These are phyloP conservation scores for Corella eumyota DNA, from an alignment of 23 tunicate genomes.

Conservation along the genomic window DNA sequence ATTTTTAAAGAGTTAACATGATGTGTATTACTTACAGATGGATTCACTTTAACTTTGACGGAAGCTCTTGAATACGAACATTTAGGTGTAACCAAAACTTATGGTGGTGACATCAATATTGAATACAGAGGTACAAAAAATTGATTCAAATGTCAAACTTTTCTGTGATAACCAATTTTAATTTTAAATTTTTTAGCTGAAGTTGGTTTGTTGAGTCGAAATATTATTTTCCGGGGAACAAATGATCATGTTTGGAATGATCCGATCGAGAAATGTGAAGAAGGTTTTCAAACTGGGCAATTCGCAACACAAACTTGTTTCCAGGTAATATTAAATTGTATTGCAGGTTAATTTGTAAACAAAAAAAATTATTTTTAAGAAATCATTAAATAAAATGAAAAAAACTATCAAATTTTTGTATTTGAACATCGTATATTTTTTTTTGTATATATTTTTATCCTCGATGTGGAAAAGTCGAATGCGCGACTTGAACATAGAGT, in stretches of 20 bases:
- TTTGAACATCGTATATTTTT: too few species aligned
- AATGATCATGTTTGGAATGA: conserved; percentile 61
- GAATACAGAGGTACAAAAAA: conserved; percentile 44
- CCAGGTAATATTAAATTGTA: too few species aligned
- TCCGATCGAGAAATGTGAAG: conserved; percentile 41
- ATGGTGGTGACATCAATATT: conserved; percentile 11
- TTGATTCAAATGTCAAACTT: too few species aligned
- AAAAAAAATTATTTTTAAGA: too few species aligned
- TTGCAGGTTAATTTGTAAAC: too few species aligned
- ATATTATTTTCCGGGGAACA: conserved; percentile 85
- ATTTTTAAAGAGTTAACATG: too few species aligned
- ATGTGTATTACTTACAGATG: conserved; percentile 19
- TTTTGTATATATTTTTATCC: too few species aligned
- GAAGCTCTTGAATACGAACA: conserved; percentile 55
- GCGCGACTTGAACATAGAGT: too few species aligned
- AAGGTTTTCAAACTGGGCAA: conserved; percentile 78
- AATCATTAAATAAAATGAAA: too few species aligned
- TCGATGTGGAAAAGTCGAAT: too few species aligned
- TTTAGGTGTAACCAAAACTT: conserved; percentile 47
- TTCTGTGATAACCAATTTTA: too few species aligned
- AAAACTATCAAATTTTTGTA: too few species aligned
- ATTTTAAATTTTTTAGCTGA: conserved; percentile 74
- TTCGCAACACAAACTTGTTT: conserved; percentile 91
- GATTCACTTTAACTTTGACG: conserved; percentile 33
- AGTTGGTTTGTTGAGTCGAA: conserved; percentile 83